Percentiles rank a stretch among this genome's conserved stretches.
These are phyloP conservation scores for Erpetoichthys calabaricus DNA, from an alignment of 2,797 vertebrate genomes.

Conservation along the genomic window DNA sequence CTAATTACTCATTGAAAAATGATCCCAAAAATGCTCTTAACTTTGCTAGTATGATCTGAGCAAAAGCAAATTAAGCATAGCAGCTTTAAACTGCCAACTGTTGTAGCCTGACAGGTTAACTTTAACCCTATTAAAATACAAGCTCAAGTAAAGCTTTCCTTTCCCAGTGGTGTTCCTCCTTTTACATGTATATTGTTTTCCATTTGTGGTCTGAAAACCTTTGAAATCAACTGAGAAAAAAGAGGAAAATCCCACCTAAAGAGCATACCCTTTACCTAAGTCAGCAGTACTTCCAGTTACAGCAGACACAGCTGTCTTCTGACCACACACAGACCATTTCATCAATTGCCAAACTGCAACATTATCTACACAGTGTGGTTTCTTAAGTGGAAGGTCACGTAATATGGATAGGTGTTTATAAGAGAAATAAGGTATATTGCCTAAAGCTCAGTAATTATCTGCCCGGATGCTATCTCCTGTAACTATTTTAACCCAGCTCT, in stretches of 20 bases:
- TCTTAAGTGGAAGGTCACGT: slow-evolving; percentile 28
- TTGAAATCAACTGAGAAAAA: slow-evolving; percentile 34
- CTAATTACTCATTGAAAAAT: no score
- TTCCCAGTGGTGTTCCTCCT: not conserved
- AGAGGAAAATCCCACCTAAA: slow-evolving; percentile 34
- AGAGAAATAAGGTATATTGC: slow-evolving; percentile 12
- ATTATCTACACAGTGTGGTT: slow-evolving; percentile 17
- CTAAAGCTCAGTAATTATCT: no score
- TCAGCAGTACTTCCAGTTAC: slow-evolving; percentile 33
- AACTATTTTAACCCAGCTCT: no score
- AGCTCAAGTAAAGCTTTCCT: no score
- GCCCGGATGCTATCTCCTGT: no score
- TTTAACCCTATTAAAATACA: no score
- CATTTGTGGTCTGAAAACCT: slow-evolving; percentile 29
- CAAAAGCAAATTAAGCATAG: no score
- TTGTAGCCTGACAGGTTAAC: no score
- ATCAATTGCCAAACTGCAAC: slow-evolving; percentile 24
- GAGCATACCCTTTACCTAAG: slow-evolving; percentile 27
- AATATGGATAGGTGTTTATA: slow-evolving; percentile 24
- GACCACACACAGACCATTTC: slow-evolving; percentile 36
- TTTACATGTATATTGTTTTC: slow-evolving; percentile 26
- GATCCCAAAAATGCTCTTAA: no score
- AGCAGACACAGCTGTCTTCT: slow-evolving; percentile 32
- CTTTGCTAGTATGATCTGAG: no score
- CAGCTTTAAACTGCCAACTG: no score